These are phyloP conservation scores for Alviniconcha strummeri DNA, from an alignment of 2,888 invertebrate species.

Conservation along the genomic window DNA sequence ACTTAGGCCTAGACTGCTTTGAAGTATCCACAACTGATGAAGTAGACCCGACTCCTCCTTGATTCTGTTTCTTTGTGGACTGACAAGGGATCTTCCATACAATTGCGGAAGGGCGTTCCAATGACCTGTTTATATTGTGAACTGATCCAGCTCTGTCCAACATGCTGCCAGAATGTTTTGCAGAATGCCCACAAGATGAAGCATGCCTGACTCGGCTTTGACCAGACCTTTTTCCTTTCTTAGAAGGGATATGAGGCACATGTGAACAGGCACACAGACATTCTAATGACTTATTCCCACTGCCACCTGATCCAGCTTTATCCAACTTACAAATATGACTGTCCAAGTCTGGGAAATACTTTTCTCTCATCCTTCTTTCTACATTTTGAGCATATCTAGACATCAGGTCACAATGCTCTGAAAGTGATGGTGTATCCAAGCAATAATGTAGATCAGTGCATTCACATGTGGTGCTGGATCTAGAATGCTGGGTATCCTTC, in stretches of 20 bases:
- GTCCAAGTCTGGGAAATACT: constrained; percentile 27
- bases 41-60: too few relatives aligned
- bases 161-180: background rate
- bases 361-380: constrained; percentile 26
- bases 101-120: too few relatives aligned
- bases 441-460: background rate
- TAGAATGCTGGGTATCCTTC: background rate
- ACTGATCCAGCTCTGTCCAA: too few relatives aligned
- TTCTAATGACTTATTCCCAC: background rate
- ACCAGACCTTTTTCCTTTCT: background rate
- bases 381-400: background rate
- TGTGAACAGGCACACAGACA: background rate
- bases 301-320: background rate
- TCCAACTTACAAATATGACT: background rate
- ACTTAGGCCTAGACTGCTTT: too few relatives aligned
- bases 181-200: background rate
- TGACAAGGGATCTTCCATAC: too few relatives aligned
- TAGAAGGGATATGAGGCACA: background rate
- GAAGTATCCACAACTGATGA: too few relatives aligned
- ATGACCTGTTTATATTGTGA: too few relatives aligned
- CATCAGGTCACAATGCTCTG: background rate
- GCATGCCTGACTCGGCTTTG: background rate
- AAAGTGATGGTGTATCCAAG: background rate
- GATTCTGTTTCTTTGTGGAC: too few relatives aligned
- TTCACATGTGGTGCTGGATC: background rate